A percentile compares a stretch with the other conserved stretches of the same genome.
phyloP scores from a whole-genome alignment of 2,113 vertebrate genomes.

The Mixornis gularis region DNA sequence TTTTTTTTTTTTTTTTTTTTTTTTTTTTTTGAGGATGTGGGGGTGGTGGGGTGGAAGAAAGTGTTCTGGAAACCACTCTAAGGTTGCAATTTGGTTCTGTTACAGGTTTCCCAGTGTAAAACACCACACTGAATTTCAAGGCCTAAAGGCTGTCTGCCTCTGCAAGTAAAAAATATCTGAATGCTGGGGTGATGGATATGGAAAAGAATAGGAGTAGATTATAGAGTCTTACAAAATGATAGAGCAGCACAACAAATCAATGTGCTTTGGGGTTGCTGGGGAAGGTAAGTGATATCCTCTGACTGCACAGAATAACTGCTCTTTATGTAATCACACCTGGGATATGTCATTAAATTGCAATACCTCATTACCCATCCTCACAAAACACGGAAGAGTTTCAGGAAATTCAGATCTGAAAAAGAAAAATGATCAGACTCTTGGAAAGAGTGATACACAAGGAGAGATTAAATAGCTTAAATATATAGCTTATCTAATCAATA shows the following conservation, averaged over 20 bases:
- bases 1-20: not conserved
- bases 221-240: constrained; percentile 32
- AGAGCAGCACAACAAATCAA: constrained; percentile 42
- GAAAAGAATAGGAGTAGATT: constrained; percentile 36
- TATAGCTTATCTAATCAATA: constrained; percentile 32
- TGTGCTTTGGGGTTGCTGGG: not conserved
- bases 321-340: constrained; percentile 3
- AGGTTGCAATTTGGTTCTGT: not conserved
- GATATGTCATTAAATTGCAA: constrained; percentile 4
- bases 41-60: not conserved
- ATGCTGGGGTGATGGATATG: not conserved
- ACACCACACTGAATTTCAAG: not conserved
- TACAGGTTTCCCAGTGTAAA: not conserved
- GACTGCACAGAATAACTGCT: not conserved
- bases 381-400: not conserved
- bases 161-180: not conserved
- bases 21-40: not conserved
- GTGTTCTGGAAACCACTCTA: not conserved
- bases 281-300: not conserved
- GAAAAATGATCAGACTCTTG: not conserved
- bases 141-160: not conserved
- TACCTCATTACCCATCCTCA: not conserved
- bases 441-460: constrained; percentile 10
- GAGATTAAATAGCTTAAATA: constrained; percentile 15
- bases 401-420: not conserved